These are phyloP conservation scores for Calliphora vomitoria DNA, from an alignment of 2,888 invertebrate species.

Conservation along the genomic window DNA sequence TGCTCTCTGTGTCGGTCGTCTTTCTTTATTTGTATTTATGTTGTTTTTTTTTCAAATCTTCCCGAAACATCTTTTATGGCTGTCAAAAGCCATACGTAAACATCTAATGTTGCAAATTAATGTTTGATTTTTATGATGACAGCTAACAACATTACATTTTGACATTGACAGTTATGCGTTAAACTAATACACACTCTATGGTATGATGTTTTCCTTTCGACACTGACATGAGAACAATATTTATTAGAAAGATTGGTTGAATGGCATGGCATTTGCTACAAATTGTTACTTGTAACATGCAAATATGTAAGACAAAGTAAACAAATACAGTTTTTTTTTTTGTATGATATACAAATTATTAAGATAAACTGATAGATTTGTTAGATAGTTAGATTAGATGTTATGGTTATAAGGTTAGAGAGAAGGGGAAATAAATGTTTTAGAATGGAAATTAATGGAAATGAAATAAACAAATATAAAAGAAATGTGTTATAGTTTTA, in stretches of 20 bases:
- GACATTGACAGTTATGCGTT: conserved; percentile 72
- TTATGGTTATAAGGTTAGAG: not conserved
- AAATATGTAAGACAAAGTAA: conserved; percentile 21
- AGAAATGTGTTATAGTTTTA: too few relatives aligned
- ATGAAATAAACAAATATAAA: too few relatives aligned
- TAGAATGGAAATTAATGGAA: not conserved
- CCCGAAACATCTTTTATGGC: not conserved
- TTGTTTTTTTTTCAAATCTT: too few relatives aligned
- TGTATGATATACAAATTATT: too few relatives aligned
- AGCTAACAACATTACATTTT: conserved; percentile 67
- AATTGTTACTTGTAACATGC: conserved; percentile 49
- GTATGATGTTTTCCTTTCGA: not conserved
- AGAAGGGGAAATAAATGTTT: not conserved
- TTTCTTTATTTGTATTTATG: not conserved
- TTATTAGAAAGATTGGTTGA: conserved; percentile 6
- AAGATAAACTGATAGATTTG: too few relatives aligned
- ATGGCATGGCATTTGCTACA: conserved; percentile 31
- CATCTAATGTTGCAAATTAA: conserved; percentile 54
- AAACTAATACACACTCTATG: conserved; percentile 46
- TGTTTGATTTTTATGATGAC: conserved; percentile 71
- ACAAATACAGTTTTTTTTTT: too few relatives aligned
- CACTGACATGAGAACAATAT: conserved; percentile 24
- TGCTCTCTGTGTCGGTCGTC: not conserved
- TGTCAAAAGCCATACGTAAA: conserved; percentile 46
- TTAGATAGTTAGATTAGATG: too few relatives aligned